Conservation (phyloP, 2,888 invertebrate genomes). For the Melangyna quadrimaculata region DNA sequence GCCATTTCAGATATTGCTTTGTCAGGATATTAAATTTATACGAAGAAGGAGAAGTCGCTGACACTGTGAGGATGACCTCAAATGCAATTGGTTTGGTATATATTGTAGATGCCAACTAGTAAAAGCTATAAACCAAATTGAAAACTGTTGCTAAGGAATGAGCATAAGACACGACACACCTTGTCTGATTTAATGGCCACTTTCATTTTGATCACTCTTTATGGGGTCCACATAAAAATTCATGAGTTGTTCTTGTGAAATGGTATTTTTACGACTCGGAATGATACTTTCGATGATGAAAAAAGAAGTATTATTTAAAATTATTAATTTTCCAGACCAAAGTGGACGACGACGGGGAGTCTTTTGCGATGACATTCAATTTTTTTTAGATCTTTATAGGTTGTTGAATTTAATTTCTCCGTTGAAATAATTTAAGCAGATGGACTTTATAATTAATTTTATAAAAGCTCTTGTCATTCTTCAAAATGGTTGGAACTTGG, state of each 20-base stretch:
- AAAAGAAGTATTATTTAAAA: slow-evolving; percentile 16
- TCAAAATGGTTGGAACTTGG: too few species aligned
- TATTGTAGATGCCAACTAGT: slow-evolving; percentile 2
- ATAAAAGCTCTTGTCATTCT: too few species aligned
- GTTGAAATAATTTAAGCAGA: too few species aligned
- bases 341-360: neutral
- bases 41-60: neutral
- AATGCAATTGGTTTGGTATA: slow-evolving; percentile 14
- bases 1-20: slow-evolving; percentile 1
- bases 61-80: neutral
- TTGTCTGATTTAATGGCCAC: slow-evolving; percentile 19
- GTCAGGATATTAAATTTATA: slow-evolving; percentile 16
- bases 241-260: neutral
- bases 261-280: slow-evolving; percentile 4
- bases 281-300: slow-evolving; percentile 20
- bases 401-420: too few species aligned
- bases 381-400: neutral
- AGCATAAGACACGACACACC: neutral
- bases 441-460: too few species aligned
- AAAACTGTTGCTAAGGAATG: slow-evolving; percentile 11
- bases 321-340: slow-evolving; percentile 7
- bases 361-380: neutral
- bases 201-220: neutral
- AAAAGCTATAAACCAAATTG: neutral
- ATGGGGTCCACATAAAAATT: slow-evolving; percentile 9